phyloP scores from a whole-genome alignment of 2,797 vertebrate genomes.

The Aphelocoma californica region DNA sequence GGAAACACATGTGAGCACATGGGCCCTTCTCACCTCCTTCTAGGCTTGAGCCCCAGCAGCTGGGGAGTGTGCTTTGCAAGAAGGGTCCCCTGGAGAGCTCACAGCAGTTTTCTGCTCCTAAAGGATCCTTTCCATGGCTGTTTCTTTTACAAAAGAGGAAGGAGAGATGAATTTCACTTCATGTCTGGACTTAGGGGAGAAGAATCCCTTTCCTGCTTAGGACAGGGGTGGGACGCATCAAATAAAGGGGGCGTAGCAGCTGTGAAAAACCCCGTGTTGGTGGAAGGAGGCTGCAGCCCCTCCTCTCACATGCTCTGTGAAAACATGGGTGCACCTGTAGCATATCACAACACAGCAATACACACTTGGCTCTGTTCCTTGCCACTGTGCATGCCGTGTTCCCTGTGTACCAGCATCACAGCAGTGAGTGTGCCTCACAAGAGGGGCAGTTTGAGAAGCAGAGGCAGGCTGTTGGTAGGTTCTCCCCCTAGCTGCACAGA shows the following conservation, averaged over 20 bases:
- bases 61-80: background rate
- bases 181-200: background rate
- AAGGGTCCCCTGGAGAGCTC: background rate
- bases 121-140: background rate
- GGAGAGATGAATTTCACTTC: background rate
- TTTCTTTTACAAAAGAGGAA: background rate
- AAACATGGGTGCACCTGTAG: fast-evolving
- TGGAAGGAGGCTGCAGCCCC: background rate
- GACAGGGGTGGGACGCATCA: background rate
- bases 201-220: background rate
- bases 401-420: background rate
- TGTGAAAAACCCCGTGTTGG: background rate
- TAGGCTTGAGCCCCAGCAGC: background rate
- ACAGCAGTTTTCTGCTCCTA: background rate
- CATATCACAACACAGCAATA: fast-evolving
- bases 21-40: background rate
- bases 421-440: fast-evolving
- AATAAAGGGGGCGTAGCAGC: background rate
- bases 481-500: background rate
- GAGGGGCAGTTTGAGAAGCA: background rate
- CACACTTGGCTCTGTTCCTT: fast-evolving
- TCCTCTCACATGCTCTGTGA: background rate
- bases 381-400: fast-evolving
- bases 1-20: fast-evolving
- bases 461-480: background rate